Evolutionary conservation across 2,797 vertebrate genomes (phyloP), one percentile per base, ranked within the genome.

Genomic region (Neoniphon sammara): DNA sequence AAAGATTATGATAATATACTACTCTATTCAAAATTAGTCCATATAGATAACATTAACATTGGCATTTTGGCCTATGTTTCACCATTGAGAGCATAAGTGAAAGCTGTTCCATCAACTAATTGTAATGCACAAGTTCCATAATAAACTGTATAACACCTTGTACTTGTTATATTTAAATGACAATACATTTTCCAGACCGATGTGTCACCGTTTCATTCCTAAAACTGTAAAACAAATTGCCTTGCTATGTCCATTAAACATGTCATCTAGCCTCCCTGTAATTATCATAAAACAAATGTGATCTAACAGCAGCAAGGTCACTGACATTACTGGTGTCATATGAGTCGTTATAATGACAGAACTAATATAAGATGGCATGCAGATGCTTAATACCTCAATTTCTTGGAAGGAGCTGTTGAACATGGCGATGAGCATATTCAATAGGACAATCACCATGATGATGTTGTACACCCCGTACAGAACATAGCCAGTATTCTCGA

Each of bases 361-460:
- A 55, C 14, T 30, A 7, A 20, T 60, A 3, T n/a, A 42, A 14
- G 17, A 6, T 62, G 39, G 34, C 17, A 52, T 20, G 15, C 60
- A 0, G 23, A 59, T 20, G 12, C 2, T 70, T 46, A 2, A 21
- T 0, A 98, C 97, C 97, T 99, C 95, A 17, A 99, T 99, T 94
- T 99, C 97, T 84, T 99, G 97, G 68, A 98, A 99, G 0, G 98
- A 99, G 88, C 96, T 99, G 90, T 99, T 99, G 88, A 99, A 99
- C 98, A 99, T 99, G 58, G 98, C 98, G 73, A 99, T 99, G 60
- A 99, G 94, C 98, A 99, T 99, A 88, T 99, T 99, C 78, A 99
- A 95, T 68, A 99, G 85, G 73, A 99, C 98, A 0, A 99, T 96
- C 87, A 99, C 98, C 98, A 99, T 99, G 0, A 97, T 99, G 70